Evolutionary conservation across 2,888 invertebrate species (phyloP), one percentile per base, ranked within the genome.

Genomic region (Epinotia bilunana): DNA sequence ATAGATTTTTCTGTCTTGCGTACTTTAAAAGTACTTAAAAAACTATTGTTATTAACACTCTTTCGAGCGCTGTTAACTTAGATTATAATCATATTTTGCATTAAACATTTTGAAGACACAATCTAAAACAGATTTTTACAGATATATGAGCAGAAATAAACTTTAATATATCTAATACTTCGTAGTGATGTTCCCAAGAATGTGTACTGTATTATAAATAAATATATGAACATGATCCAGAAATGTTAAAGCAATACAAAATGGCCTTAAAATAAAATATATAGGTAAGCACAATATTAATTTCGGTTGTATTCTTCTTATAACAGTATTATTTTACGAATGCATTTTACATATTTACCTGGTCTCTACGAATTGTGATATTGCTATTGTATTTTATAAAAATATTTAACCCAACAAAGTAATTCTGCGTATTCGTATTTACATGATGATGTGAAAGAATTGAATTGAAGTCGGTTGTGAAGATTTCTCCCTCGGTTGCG

Each of bases 1-100:
- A 80, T 79, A 79, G 77, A 82, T 86, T 68, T 80, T 80, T 84
- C 80, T 83, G 82, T 81, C 76, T 81, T 80, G 77, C 77, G 90
- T 91, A 90, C 92, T 92, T 93, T 90, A 87, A 83, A 92, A 91
- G 92, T 93, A 92, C 90, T 89, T 88, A 89, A 87, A 79, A 76
- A 77, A 77, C 78, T 80, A 76, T 74, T 73, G 68, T 76, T 74
- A 72, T 74, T 74, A 76, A 73, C 64, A 72, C 71, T 58, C 46
- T 68, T 57, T 65, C 65, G 71, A 65, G 77, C 74, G 68, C 73
- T 76, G 69, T 73, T 77, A 76, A 78, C 76, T 77, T 74, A 72
- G 58, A 72, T 68, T 55, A 55, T 43, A 63, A 46, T 62, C 49
- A 49, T 64, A 64, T 71, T 49, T 33, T 61, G 43, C 46, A 62